Base-by-base conservation (phyloP, 2,888 invertebrate genomes). In the Eumacrocentrus americanus region DNA sequence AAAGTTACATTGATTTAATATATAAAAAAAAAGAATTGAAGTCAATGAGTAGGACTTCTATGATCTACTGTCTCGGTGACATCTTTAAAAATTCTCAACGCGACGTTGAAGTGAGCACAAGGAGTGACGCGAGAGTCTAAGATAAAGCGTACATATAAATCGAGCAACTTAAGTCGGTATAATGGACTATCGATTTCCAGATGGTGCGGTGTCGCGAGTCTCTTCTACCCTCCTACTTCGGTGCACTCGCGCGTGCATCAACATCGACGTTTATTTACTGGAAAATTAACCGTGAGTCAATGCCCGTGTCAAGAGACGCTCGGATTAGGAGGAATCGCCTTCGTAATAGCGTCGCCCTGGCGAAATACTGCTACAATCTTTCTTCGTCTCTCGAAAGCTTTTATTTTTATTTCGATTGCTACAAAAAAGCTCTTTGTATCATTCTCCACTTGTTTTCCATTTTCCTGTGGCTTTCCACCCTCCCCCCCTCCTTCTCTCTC, bases 171-270 rank as follows among this genome's bases (percentile, higher is more conserved):
- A 75, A 75, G 69, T 70, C 65, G 65, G 68, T 71, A 75, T 75
- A 76, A 75, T 75, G 73, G 74, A 71, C 71, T 76, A 76, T 76
- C 75, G 76, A 76, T 76, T 76, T 62, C 61, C 52, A 38, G 53
- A 61, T 51, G 56, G 46, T 46, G 58, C n/a, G n/a, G 61, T 56
- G 64, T 62, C 61, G 61, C 58, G 57, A 59, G 37, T 51, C 51
- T 53, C 58, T 64, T 58, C 61, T 51, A 62, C 23, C 53, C 61
- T 61, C 54, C n/a, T n/a, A n/a, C n/a, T 57, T 60, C 56, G 55
- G 57, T 60, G 40, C 57, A 62, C 64, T 48, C 61, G 60, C 44
- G 50, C 40, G 58, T 63, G 48, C 40, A 42, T 50, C 40, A 55
- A 35, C 54, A 22, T 57, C 52, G 57, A 65, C 63, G 67, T 71